Evolutionary conservation across 1,140 invertebrate genomes (phyloP).

Genomic region (Paracyclopina nana): DNA sequence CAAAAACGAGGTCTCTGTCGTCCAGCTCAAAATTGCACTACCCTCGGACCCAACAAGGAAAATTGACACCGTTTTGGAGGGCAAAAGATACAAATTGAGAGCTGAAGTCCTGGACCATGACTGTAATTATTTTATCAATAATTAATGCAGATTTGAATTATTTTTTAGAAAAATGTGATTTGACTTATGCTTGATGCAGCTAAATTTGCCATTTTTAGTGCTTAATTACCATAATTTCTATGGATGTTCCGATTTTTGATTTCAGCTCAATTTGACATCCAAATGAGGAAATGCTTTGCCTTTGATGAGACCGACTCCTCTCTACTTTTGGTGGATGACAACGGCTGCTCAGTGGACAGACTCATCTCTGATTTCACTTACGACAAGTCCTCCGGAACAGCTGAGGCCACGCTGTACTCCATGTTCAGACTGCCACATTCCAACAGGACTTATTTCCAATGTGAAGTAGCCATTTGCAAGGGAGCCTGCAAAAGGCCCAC

Average conservation of each 20-base stretch:
- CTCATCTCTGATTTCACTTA: conserved; percentile 36
- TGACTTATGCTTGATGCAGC: background rate
- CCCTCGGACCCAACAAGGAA: background rate
- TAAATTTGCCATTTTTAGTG: too few relatives aligned
- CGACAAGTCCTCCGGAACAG: conserved; percentile 39
- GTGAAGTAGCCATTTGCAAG: conserved; percentile 48
- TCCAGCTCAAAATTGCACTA: background rate
- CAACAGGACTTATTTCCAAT: conserved; percentile 57
- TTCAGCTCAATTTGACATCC: conserved; percentile 35
- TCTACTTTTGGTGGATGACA: conserved; percentile 52
- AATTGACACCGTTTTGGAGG: background rate
- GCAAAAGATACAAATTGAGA: background rate
- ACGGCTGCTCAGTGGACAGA: conserved; percentile 37
- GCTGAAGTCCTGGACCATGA: background rate
- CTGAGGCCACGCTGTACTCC: conserved; percentile 47
- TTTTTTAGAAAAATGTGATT: too few relatives aligned
- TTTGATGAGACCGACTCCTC: conserved; percentile 60
- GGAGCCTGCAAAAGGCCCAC: conserved; percentile 24
- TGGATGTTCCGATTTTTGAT: too few relatives aligned
- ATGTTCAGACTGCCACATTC: conserved; percentile 57
- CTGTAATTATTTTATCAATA: too few relatives aligned
- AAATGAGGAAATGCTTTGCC: conserved; percentile 61
- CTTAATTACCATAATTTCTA: too few relatives aligned
- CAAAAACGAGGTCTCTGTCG: conserved; percentile 21
- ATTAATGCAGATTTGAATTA: too few relatives aligned